phyloP scores from a whole-genome alignment of 2,888 invertebrate genomes.

The Scelioninae gen. 2 region DNA sequence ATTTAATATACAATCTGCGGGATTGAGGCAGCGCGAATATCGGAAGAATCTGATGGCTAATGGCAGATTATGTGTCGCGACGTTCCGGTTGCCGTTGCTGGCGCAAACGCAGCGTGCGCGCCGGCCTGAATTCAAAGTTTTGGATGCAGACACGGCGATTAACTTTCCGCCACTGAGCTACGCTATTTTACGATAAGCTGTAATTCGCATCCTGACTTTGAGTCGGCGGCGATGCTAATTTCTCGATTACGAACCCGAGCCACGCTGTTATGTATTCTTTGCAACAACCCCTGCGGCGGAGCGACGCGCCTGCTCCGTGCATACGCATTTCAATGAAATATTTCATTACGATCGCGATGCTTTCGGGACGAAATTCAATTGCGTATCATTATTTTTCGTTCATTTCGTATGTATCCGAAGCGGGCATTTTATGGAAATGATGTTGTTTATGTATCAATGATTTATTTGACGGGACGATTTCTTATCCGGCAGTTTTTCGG shows the following conservation, averaged over 20 bases:
- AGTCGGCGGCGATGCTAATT: constrained; percentile 47
- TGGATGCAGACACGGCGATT: constrained; percentile 43
- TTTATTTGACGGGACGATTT: constrained; percentile 22
- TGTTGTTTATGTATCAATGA: constrained; percentile 27
- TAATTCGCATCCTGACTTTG: constrained; percentile 52
- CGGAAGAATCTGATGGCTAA: background rate
- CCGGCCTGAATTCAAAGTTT: constrained; percentile 27
- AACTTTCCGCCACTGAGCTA: constrained; percentile 52
- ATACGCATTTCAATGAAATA: constrained; percentile 51
- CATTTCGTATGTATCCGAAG: constrained; percentile 30
- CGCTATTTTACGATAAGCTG: constrained; percentile 48
- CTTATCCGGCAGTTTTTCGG: constrained; percentile 2
- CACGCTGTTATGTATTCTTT: constrained; percentile 47
- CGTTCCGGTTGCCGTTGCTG: too few species aligned
- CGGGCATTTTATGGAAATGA: constrained; percentile 27
- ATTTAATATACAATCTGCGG: too few species aligned
- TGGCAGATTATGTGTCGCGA: constrained; percentile 8
- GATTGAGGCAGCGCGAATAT: too few species aligned
- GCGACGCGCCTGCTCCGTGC: constrained; percentile 32
- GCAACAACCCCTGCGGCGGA: constrained; percentile 52
- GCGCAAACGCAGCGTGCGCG: too few species aligned
- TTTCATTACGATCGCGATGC: constrained; percentile 45
- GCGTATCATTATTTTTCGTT: constrained; percentile 41
- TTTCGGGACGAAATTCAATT: constrained; percentile 52
- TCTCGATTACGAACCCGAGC: constrained; percentile 47